These are phyloP conservation scores for Paramisgurnus dabryanus DNA, from an alignment of 2,113 vertebrate genomes.

Conservation along the genomic window DNA sequence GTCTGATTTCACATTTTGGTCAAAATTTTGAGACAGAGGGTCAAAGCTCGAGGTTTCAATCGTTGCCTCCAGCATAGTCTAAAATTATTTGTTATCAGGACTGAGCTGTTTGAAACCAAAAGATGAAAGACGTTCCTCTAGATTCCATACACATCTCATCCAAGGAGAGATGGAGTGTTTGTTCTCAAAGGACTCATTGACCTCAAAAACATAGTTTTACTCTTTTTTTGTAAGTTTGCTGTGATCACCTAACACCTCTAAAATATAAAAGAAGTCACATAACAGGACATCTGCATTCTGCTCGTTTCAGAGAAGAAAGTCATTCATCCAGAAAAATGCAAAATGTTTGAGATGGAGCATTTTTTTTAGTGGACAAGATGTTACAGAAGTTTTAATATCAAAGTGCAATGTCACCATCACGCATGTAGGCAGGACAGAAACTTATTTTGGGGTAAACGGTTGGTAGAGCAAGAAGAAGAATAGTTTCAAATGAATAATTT, in stretches of 20 bases:
- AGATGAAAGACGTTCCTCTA: slow-evolving; percentile 13
- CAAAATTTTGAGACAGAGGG: not conserved
- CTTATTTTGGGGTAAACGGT: not conserved
- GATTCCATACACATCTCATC: slow-evolving; percentile 15
- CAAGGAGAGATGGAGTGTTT: slow-evolving; percentile 18
- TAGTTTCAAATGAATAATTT: slow-evolving; percentile 1
- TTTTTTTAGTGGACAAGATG: not conserved
- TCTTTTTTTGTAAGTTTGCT: not conserved
- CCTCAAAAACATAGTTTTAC: slow-evolving; percentile 21
- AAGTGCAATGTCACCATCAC: not conserved
- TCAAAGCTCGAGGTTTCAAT: slow-evolving; percentile 17
- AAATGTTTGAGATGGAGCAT: not conserved
- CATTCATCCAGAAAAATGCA: not conserved
- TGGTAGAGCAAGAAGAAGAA: not conserved
- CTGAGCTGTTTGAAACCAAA: slow-evolving; percentile 9
- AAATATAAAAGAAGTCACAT: not conserved
- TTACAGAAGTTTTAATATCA: not conserved
- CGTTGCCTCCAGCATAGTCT: not conserved
- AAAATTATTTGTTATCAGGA: not conserved
- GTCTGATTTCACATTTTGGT: not conserved
- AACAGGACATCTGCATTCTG: not conserved
- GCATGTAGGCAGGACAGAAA: not conserved
- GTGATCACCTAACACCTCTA: slow-evolving; percentile 29
- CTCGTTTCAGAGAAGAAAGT: not conserved
- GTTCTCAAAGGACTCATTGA: slow-evolving; percentile 18